Evolutionary conservation across 2,797 vertebrate genomes (phyloP).

Genomic region (Microtus agrestis): DNA sequence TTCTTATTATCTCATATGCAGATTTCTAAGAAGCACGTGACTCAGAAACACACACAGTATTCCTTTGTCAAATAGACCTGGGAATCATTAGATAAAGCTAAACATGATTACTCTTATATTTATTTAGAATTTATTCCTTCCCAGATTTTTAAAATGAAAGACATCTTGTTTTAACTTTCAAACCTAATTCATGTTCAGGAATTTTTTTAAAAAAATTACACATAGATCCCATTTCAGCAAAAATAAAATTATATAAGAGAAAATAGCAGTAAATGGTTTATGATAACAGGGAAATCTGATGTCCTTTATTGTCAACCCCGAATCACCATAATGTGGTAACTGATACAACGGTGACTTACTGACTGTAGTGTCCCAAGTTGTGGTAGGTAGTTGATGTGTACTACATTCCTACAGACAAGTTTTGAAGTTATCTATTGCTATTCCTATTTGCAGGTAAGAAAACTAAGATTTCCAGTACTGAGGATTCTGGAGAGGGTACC

Average conservation of each 20-base stretch:
- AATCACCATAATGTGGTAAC: background rate
- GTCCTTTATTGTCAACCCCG: background rate
- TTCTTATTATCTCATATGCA: background rate
- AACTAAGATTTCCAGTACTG: background rate
- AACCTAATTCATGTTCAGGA: background rate
- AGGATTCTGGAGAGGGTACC: background rate
- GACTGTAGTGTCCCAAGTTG: background rate
- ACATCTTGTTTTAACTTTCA: background rate
- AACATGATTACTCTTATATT: background rate
- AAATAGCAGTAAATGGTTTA: background rate
- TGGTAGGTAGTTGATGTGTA: background rate
- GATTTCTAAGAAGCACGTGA: background rate
- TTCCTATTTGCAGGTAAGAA: slow-evolving; percentile 1
- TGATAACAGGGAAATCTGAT: background rate
- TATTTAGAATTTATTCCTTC: background rate
- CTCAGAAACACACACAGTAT: background rate
- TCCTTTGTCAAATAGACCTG: background rate
- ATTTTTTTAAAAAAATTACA: background rate
- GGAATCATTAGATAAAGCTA: slow-evolving; percentile 23
- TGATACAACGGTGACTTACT: background rate
- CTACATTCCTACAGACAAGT: background rate
- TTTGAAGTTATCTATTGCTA: background rate
- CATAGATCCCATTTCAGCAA: background rate
- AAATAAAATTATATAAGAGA: background rate
- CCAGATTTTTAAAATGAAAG: background rate